Conservation (phyloP, 2,888 invertebrate species). For the Apodemia mormo region DNA sequence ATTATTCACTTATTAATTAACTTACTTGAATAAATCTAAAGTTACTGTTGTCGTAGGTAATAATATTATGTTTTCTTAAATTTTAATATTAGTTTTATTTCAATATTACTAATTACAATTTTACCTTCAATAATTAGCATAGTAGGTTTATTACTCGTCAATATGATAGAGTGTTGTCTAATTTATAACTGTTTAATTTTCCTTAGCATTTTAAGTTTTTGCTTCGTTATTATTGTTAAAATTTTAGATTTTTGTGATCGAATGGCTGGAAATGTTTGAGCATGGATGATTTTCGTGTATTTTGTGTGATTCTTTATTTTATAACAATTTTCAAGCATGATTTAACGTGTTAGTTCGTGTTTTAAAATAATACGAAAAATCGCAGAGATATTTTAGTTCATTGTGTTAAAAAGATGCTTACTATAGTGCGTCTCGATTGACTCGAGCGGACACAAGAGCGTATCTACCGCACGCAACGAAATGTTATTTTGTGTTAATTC, state of each 20-base stretch:
- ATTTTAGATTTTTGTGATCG: neutral
- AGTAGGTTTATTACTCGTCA: neutral
- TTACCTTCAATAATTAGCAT: neutral
- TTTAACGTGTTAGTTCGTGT: neutral
- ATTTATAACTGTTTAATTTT: conserved; percentile 4
- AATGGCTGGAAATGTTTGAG: conserved; percentile 7
- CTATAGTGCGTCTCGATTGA: neutral
- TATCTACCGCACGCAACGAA: no score
- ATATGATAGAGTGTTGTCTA: neutral
- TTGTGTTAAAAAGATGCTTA: neutral
- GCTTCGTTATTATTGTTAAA: neutral
- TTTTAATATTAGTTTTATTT: neutral
- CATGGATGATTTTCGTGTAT: conserved; percentile 13
- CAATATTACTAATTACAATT: neutral
- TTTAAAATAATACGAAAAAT: neutral
- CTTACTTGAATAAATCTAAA: conserved; percentile 1
- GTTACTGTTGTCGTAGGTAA: neutral
- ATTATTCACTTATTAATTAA: neutral
- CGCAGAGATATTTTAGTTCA: neutral
- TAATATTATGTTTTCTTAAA: neutral
- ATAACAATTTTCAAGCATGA: conserved; percentile 11
- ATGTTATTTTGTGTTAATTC: no score
- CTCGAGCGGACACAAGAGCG: neutral
- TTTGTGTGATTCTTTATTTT: conserved; percentile 14
- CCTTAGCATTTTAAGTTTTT: neutral